Percentiles rank a stretch among this genome's conserved stretches.
Evolutionary conservation across 2,797 vertebrate genomes (phyloP).

Genomic region (Danio jaintianensis): DNA sequence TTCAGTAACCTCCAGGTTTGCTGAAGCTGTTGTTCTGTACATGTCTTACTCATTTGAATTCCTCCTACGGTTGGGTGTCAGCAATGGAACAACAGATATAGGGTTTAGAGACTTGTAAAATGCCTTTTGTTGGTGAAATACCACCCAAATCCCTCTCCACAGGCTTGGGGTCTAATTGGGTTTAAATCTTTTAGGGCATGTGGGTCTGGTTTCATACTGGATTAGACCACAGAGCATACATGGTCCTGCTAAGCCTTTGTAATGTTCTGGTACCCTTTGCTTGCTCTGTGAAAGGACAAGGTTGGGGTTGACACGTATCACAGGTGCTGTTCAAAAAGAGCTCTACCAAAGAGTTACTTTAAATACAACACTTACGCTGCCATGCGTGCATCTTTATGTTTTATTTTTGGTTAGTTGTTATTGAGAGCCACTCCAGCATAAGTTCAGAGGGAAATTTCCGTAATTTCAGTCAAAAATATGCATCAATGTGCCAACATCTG

Average conservation of each 20-base stretch:
- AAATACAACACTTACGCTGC: conserved; percentile 20
- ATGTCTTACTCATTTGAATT: conserved; percentile 64
- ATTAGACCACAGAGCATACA: conserved; percentile 66
- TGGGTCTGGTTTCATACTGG: conserved; percentile 70
- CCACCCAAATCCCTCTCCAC: conserved; percentile 41
- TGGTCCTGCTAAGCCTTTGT: conserved; percentile 58
- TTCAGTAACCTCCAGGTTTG: conserved; percentile 51
- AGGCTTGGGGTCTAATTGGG: conserved; percentile 61
- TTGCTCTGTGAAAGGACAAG: conserved; percentile 29
- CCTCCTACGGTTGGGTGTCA: background rate
- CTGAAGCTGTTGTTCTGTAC: conserved; percentile 50
- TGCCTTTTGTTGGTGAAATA: conserved; percentile 51
- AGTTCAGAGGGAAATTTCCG: background rate
- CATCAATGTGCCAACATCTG: background rate
- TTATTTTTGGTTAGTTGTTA: conserved; percentile 48
- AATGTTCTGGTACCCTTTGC: conserved; percentile 24
- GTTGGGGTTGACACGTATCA: conserved; percentile 19
- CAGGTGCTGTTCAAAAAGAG: conserved; percentile 31
- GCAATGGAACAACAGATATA: conserved; percentile 54
- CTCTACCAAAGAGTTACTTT: conserved; percentile 12
- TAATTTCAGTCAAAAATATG: background rate
- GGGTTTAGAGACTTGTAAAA: conserved; percentile 29
- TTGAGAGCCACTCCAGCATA: background rate
- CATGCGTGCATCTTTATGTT: conserved; percentile 7
- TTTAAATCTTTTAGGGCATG: conserved; percentile 58